Evolutionary conservation across 2,113 vertebrate species (phyloP).

Genomic region (Melanerpes formicivorus): DNA sequence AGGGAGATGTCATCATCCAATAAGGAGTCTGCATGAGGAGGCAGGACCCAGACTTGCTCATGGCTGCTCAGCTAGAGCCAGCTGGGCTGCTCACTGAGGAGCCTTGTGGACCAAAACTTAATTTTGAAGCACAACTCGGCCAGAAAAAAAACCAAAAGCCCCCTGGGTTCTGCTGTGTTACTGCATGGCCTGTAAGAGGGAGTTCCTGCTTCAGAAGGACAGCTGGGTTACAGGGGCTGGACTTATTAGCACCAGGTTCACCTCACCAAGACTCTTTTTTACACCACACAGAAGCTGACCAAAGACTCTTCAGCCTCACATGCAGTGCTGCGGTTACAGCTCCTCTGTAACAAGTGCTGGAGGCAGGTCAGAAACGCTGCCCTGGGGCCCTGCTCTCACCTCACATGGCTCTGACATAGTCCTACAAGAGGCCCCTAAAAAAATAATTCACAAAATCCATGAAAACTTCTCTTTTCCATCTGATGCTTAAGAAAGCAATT

Average conservation of each 20-base stretch:
- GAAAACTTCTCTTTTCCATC: slow-evolving; percentile 32
- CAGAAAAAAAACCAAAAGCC: neutral
- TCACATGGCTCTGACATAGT: neutral
- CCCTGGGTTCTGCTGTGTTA: neutral
- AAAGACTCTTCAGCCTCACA: neutral
- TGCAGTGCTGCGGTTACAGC: neutral
- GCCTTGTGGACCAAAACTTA: neutral
- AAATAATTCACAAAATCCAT: slow-evolving; percentile 4
- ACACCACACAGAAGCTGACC: neutral
- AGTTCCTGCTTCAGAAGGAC: slow-evolving; percentile 26
- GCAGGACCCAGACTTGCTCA: neutral
- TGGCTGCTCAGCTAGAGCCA: neutral
- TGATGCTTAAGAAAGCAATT: slow-evolving; percentile 61
- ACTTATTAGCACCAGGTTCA: slow-evolving; percentile 53
- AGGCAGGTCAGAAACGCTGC: neutral
- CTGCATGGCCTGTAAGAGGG: neutral
- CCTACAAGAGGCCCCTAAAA: neutral
- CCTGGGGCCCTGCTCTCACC: neutral
- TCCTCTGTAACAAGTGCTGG: neutral
- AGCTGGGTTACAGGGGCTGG: neutral
- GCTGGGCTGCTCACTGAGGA: neutral
- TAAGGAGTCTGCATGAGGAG: neutral
- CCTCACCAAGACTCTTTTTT: neutral
- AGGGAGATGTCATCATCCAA: neutral
- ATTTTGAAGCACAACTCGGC: neutral